Evolutionary conservation across 2,113 vertebrate genomes (phyloP), one percentile per base, ranked within the genome.

Genomic region (Ctenomys sociabilis): DNA sequence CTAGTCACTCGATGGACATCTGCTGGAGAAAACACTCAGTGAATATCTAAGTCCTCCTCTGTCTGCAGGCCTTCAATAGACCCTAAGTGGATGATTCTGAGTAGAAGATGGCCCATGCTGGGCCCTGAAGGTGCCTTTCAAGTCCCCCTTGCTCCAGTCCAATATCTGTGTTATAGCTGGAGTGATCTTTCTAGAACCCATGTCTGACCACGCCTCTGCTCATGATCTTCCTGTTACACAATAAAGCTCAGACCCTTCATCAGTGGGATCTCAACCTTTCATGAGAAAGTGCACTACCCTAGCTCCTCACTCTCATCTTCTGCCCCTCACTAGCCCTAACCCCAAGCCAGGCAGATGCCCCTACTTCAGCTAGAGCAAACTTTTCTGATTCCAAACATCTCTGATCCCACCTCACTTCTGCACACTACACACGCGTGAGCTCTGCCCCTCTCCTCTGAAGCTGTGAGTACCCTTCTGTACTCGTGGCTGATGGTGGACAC

Each of bases 161-260:
- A 95, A 43, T 11, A 43, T 93, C 49, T 70, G 26, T 57, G 72
- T 43, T 88, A 16, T 63, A 59, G 35, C 35, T 22, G 40, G 17
- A 72, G 59, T 28, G 78, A 90, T 72, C 93, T 93, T 93, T 88
- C 61, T 88, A 93, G 82, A 87, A 32, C 40, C 40, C 52, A 84
- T 9, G 52, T 30, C 45, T 14, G 54, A 70, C 45, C 57, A 49
- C 4, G 6, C 10, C 59, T 32, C 17, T 54, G 61, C 14, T 88
- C 66, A 35, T 45, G 84, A 85, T 19, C 35, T 91, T 66, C 45
- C 80, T 52, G 1, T n/a, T 37, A 59, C 8, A 75, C 6, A 26
- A 68, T 30, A 86, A 88, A 82, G 61, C 16, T 45, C 19, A 35
- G 3, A 35, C 19, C 86, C 59, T 45, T 83, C 73, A 64, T 49